Base-by-base conservation (phyloP, 2,113 vertebrate species). In the Trogon melanurus region DNA sequence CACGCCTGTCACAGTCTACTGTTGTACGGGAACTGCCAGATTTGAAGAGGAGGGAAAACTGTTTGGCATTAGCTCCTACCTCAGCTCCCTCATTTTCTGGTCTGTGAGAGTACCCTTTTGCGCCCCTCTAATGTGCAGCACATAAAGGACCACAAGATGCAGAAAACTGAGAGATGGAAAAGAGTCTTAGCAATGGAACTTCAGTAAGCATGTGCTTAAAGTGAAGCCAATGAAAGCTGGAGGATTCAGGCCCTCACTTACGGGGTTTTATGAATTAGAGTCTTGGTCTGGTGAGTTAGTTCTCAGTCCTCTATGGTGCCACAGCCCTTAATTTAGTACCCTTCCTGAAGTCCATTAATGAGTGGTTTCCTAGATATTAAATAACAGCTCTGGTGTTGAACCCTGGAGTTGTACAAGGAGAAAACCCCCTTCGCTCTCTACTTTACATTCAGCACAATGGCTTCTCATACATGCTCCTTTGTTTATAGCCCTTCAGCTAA, bases 401-500 rank as follows among this genome's bases (percentile, higher is more conserved):
- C 38, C 5, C 54, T 61, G 73, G 38, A 65, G 10, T 12, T 76
- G 17, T 19, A 62, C 21, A 78, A 62, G n/a, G 44, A 70, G 20
- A 45, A 79, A 91, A 83, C 7, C 5, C 13, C 18, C 23, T 48
- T 83, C 15, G 3, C 16, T 54, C 30, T 91, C 54, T 80, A 12
- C 41, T 94, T 74, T 60, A 13, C 21, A 81, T 83, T 83, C 56
- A 90, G 34, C 32, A 80, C 1, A 2, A 41, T 20, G 13, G 9
- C 54, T 94, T 91, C 32, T 47, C 61, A 25, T 45, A 44, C 0
- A 10, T 6, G 53, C 1, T 54, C 19, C 16, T 65, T 64, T 51
- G 32, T 64, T 89, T 95, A 56, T 44, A 85, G 67, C 67, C 82
- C 56, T 90, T 88, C 85, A 80, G 67, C 56, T 93, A 88, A 73